These are phyloP conservation scores for Ennomos fuscantarius DNA, from an alignment of 2,888 invertebrate genomes.

Conservation along the genomic window DNA sequence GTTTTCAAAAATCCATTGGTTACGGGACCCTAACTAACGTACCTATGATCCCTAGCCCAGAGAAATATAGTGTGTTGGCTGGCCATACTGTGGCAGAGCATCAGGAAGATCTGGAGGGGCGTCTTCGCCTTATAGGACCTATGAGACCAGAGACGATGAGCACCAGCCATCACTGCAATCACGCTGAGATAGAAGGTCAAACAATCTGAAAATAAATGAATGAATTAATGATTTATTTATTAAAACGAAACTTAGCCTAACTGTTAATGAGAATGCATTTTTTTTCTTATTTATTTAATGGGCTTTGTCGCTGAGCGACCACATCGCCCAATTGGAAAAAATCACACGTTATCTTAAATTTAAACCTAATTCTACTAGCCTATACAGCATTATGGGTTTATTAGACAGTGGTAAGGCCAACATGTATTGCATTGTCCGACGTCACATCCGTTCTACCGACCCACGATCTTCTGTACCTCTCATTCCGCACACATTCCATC, in stretches of 20 bases:
- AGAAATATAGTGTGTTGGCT: slow-evolving; percentile 16
- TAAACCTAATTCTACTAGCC: too few relatives aligned
- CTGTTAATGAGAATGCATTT: too few relatives aligned
- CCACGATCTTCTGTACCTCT: too few relatives aligned
- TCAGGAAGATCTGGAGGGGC: slow-evolving; percentile 24
- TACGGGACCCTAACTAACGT: not conserved
- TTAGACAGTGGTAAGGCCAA: too few relatives aligned
- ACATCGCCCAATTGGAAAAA: too few relatives aligned
- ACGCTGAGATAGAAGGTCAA: slow-evolving; percentile 6
- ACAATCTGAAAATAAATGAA: slow-evolving; percentile 12
- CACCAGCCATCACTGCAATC: slow-evolving; percentile 16
- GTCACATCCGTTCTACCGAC: too few relatives aligned
- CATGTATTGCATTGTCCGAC: too few relatives aligned
- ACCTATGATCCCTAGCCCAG: slow-evolving; percentile 5
- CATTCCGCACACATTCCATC: too few relatives aligned
- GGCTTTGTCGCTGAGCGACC: too few relatives aligned
- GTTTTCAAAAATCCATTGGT: not conserved
- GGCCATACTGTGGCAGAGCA: slow-evolving; percentile 18
- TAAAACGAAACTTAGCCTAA: not conserved
- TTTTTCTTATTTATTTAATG: too few relatives aligned
- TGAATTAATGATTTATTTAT: not conserved
- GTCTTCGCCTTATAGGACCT: slow-evolving; percentile 23
- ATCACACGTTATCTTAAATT: too few relatives aligned
- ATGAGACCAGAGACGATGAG: slow-evolving; percentile 26
- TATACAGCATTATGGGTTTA: too few relatives aligned